Evolutionary conservation across 2,113 vertebrate genomes (phyloP).

Genomic region (Jacana jacana): DNA sequence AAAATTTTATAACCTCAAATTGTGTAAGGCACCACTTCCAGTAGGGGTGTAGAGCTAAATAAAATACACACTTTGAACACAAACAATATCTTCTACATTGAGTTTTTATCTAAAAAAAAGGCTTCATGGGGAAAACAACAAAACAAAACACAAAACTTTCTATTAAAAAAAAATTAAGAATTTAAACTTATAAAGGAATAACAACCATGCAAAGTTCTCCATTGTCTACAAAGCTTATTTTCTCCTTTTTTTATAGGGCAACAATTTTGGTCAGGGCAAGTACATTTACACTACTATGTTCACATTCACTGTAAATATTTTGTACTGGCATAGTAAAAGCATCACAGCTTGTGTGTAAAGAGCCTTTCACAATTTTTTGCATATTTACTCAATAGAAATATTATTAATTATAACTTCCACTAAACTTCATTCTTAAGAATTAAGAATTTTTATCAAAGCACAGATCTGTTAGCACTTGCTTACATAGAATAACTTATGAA

Average conservation of each 20-base stretch:
- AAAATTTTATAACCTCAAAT: accelerated
- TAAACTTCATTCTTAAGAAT: neutral
- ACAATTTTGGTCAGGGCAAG: neutral
- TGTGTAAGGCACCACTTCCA: neutral
- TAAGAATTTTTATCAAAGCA: neutral
- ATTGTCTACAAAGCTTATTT: neutral
- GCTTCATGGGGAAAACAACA: too few species aligned
- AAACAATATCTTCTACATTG: neutral
- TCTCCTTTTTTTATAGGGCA: neutral
- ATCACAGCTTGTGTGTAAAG: neutral
- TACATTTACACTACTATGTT: neutral
- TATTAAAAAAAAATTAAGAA: neutral
- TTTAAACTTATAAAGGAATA: neutral
- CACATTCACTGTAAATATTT: neutral
- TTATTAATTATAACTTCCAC: neutral
- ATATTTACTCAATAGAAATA: neutral
- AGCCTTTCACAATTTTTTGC: neutral
- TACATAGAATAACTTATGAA: neutral
- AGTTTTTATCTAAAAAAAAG: neutral
- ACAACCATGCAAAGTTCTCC: neutral
- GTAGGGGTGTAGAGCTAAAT: neutral
- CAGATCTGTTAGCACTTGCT: neutral
- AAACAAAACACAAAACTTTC: too few species aligned
- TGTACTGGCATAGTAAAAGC: neutral
- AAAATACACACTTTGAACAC: neutral